Evolutionary conservation across 2,888 invertebrate species (phyloP).

Genomic region (Philonicus albiceps): DNA sequence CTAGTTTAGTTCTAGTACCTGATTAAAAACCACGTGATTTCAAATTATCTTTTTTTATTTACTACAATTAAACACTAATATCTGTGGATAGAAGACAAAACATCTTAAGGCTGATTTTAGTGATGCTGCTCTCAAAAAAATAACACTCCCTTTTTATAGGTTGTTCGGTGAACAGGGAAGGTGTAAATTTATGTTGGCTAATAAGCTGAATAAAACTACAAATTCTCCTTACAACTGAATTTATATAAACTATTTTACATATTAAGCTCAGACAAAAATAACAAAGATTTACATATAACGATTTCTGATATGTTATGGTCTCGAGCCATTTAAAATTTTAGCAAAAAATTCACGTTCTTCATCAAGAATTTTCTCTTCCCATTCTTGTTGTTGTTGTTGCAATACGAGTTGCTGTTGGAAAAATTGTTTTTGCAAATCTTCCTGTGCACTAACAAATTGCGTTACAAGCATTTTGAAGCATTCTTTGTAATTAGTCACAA

Average conservation of each 20-base stretch:
- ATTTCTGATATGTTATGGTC: neutral
- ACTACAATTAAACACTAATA: neutral
- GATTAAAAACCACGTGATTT: neutral
- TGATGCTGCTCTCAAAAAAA: too few relatives aligned
- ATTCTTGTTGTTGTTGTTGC: slow-evolving; percentile 36
- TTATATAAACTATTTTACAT: neutral
- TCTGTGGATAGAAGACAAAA: too few relatives aligned
- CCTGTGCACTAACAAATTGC: neutral
- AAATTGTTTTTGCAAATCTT: slow-evolving; percentile 26
- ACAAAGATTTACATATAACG: neutral
- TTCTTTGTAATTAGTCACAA: neutral
- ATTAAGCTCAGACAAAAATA: neutral
- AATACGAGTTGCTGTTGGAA: slow-evolving; percentile 2
- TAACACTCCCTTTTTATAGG: too few relatives aligned
- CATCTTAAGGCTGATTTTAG: too few relatives aligned
- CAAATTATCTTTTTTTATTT: neutral
- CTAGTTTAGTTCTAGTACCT: neutral
- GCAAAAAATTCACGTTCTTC: slow-evolving; percentile 34
- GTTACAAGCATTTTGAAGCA: slow-evolving; percentile 2
- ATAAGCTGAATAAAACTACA: too few relatives aligned
- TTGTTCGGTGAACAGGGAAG: too few relatives aligned
- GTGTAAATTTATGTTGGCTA: too few relatives aligned
- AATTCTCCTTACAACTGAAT: too few relatives aligned
- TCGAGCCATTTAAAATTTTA: neutral
- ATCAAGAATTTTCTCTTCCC: slow-evolving; percentile 36